A percentile compares a stretch with the other conserved stretches of the same genome.
These are phyloP conservation scores for Drosophila orena DNA, from an alignment of 1,140 invertebrate species.

Conservation along the genomic window DNA sequence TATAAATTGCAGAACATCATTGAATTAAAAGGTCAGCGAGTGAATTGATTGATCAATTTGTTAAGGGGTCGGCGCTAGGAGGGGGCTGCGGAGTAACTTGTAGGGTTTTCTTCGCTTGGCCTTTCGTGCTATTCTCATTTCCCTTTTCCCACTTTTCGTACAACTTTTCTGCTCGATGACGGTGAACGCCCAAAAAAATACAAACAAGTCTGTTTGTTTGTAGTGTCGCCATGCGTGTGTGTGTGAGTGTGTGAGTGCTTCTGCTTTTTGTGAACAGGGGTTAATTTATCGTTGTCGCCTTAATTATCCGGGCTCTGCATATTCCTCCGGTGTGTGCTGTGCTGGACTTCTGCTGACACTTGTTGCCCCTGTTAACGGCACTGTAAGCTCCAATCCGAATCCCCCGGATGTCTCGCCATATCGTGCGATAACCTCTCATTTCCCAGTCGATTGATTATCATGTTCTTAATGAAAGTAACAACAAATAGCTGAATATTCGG, in stretches of 20 bases:
- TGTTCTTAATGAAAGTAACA: slow-evolving; percentile 23
- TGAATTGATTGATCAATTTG: slow-evolving; percentile 69
- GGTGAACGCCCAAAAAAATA: slow-evolving; percentile 55
- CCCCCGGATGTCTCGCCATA: neutral
- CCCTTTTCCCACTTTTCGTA: slow-evolving; percentile 41
- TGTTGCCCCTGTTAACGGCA: slow-evolving; percentile 40
- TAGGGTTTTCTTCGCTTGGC: slow-evolving; percentile 18
- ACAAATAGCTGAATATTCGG: slow-evolving; percentile 16
- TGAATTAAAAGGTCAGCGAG: slow-evolving; percentile 62
- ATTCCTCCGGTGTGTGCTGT: slow-evolving; percentile 1
- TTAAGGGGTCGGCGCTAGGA: slow-evolving; percentile 1
- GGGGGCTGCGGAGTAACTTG: slow-evolving; percentile 9
- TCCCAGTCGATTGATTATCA: slow-evolving; percentile 26
- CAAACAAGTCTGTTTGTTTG: slow-evolving; percentile 35
- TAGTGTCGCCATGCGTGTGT: slow-evolving; percentile 2
- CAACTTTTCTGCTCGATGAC: slow-evolving; percentile 28
- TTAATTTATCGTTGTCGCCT: slow-evolving; percentile 47
- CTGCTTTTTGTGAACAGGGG: slow-evolving; percentile 24
- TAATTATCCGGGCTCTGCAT: slow-evolving; percentile 30
- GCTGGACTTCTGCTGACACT: slow-evolving; percentile 21
- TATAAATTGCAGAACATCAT: slow-evolving; percentile 51
- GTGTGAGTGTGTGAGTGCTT: neutral
- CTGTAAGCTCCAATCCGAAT: neutral
- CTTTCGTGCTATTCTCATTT: slow-evolving; percentile 28
- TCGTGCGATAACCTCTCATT: slow-evolving; percentile 2